These are phyloP conservation scores for Carabus problematicus DNA, from an alignment of 2,888 invertebrate species.

Conservation along the genomic window DNA sequence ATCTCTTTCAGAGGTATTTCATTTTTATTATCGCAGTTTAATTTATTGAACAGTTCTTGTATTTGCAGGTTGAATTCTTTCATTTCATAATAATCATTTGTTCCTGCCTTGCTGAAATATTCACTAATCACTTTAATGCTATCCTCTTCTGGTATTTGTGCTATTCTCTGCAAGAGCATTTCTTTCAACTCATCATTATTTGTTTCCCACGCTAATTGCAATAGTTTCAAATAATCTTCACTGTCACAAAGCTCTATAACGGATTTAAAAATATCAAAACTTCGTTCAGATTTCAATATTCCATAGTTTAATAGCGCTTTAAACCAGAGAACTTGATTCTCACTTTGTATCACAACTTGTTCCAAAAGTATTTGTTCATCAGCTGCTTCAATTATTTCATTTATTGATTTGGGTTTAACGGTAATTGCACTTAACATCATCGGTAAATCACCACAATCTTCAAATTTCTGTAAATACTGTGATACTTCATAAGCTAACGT, in stretches of 20 bases:
- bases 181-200: conserved; percentile 22
- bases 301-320: conserved; percentile 31
- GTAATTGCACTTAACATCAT: conserved; percentile 27
- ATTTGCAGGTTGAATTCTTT: conserved; percentile 25
- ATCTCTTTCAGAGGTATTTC: conserved; percentile 31
- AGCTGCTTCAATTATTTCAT: conserved; percentile 28
- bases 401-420: conserved; percentile 26
- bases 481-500: conserved; percentile 24
- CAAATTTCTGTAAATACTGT: conserved; percentile 15
- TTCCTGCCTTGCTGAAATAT: conserved; percentile 23
- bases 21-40: conserved; percentile 15
- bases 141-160: neutral
- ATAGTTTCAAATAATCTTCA: conserved; percentile 24
- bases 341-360: conserved; percentile 18
- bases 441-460: conserved; percentile 29
- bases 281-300: conserved; percentile 23
- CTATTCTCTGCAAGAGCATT: conserved; percentile 15
- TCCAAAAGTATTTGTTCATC: conserved; percentile 28
- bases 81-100: conserved; percentile 30
- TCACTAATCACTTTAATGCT: conserved; percentile 23
- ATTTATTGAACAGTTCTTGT: conserved; percentile 27
- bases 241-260: conserved; percentile 22
- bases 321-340: conserved; percentile 33
- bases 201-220: conserved; percentile 17
- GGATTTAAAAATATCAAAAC: conserved; percentile 28